Base-by-base conservation (phyloP, 2,797 vertebrate species). In the Dendrocincla fuliginosa region DNA sequence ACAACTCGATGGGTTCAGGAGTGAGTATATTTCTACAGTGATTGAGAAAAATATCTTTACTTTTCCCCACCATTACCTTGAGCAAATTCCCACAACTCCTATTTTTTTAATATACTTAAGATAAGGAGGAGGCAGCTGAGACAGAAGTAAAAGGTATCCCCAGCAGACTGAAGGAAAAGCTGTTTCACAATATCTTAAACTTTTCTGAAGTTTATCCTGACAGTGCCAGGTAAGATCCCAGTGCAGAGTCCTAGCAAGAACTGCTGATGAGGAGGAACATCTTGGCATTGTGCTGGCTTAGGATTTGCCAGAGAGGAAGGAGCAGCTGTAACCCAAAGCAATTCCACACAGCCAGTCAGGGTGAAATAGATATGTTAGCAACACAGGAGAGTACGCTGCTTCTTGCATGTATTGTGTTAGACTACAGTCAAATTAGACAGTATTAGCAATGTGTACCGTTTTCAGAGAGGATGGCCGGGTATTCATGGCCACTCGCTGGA, bases 341-440 rank as follows among this genome's bases (percentile, higher is more conserved):
- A 1, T 59, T 53, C 49, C 70, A 6, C 0, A 1, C 8, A 35
- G 11, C 5, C 19, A 9, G 49, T 4, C 16, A 3, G 56, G 39
- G 53, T n/a, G 39, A 32, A 42, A n/a, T 0, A 3, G 37, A 9
- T 7, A 5, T 1, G 1, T 60, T 6, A 15, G 42, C 50, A 27
- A 1, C 37, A 14, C 0, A 0, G 24, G 52, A 68, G 57, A 18
- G 39, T 2, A 4, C 20, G 0, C 50, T 33, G 8, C 39, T 85
- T 47, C 35, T 73, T 37, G 5, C 30, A 3, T 2, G 16, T 16
- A 2, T 8, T 39, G 23, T n/a, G 39, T 30, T 11, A 8, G 79
- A 8, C 52, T 41, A 11, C 30, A 65, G 70, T 5, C 19, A 17
- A 4, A 46, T 13, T 17, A 53, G 55, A 5, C 0, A 2, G 17